phyloP scores from a whole-genome alignment of 2,888 invertebrate genomes.

The Pyrrhosoma nymphula region DNA sequence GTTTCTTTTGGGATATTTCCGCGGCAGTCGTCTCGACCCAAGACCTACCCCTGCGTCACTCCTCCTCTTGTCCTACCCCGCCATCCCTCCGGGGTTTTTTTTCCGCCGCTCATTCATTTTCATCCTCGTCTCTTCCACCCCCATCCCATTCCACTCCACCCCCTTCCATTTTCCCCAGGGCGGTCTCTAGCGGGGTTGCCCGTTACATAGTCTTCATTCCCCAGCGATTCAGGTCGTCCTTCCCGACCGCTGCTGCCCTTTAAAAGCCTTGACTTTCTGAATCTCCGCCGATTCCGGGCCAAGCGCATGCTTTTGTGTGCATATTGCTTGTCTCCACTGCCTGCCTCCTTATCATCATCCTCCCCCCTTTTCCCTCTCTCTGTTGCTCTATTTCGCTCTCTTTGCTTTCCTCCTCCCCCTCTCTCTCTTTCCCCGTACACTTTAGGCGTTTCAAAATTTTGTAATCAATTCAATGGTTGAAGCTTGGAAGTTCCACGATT shows the following conservation, averaged over 20 bases:
- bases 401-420: neutral
- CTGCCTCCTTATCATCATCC: neutral
- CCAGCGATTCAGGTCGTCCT: neutral
- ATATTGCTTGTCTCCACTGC: neutral
- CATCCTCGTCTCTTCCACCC: neutral
- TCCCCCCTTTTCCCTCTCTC: neutral
- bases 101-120: neutral
- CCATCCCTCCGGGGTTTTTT: neutral
- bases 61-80: neutral
- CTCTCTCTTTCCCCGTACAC: neutral
- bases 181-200: neutral
- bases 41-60: neutral
- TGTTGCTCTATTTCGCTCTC: neutral
- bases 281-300: neutral
- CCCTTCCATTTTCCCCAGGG: neutral
- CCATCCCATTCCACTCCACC: neutral
- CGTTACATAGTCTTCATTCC: constrained; percentile 10
- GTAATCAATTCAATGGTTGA: neutral
- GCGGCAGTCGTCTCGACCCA: neutral
- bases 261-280: constrained; percentile 28
- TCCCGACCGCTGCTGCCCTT: neutral
- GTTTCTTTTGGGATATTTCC: neutral
- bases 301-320: neutral
- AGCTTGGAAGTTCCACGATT: neutral
- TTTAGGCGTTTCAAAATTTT: neutral